Evolutionary conservation across 2,888 invertebrate species (phyloP), one percentile per base, ranked within the genome.

Genomic region (Oconnorella tubifera): DNA sequence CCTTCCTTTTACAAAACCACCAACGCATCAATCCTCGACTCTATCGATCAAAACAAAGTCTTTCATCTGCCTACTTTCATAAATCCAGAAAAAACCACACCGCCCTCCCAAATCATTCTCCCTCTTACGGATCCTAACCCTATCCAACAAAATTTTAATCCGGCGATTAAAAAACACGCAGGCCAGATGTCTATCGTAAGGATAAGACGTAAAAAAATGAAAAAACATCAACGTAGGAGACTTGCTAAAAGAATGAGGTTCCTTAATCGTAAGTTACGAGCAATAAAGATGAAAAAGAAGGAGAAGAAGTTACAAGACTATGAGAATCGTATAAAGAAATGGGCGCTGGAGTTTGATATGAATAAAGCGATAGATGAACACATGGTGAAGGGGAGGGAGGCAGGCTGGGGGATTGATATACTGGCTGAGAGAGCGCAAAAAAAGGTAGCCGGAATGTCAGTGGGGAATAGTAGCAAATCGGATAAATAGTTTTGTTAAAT

Each of bases 131-230:
- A n/a, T n/a, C n/a, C n/a, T n/a, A n/a, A n/a, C n/a, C n/a, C n/a
- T n/a, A n/a, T n/a, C n/a, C n/a, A n/a, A n/a, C n/a, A n/a, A n/a
- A n/a, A n/a, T n/a, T n/a, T n/a, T n/a, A n/a, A n/a, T n/a, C n/a
- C n/a, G n/a, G n/a, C 40, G 19, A 19, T 40, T 6, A 40, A 19
- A 19, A 40, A 40, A 40, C 10, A 40, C 10, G 40, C 40, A 14
- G 19, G 19, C 10, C 6, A 40, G 19, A 40, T 40, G 40, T 40
- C 40, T 19, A 56, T 71, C 10, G 33, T 71, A 14, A 59, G 61
- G 14, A 68, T 71, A 23, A 33, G 71, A 28, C 68, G 66, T 49
- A 61, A 62, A 33, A 71, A 71, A 53, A 71, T 71, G 71, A 71
- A 69, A 65, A 70, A 71, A 50, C 71, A 71, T 57, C 64, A 71